Base-by-base conservation (phyloP, 2,113 vertebrate species). In the Danionella cerebrum region DNA sequence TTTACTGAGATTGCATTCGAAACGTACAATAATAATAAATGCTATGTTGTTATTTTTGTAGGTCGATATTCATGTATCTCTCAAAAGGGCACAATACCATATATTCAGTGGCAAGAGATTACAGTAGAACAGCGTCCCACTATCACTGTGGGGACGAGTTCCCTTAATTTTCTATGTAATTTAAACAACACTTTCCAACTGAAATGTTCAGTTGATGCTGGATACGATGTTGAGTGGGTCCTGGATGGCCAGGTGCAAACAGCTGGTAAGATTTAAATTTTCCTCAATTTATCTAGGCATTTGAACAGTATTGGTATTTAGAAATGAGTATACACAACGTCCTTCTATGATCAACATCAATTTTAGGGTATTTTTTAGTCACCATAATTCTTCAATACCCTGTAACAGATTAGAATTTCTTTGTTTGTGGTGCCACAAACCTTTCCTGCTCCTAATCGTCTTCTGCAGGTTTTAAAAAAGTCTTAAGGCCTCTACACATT, bases 11-110 rank as follows among this genome's bases (percentile, higher is more conserved):
- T 41, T 41, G 13, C n/a, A n/a, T 41, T 14, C 5, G 14, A 1
- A n/a, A 21, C 4, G 41, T 16, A 18, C 19, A 44, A 44, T 6
- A 9, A 6, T 6, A 6, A 33, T 2, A 6, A 33, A 33, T 33
- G 5, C 29, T 33, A 9, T 33, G 9, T 33, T 33, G 1, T 2
- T 33, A 6, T 33, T 33, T 33, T 33, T 33, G 29, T 33, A 87
- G 85, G 83, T 21, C 1, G 0, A 7, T 87, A 85, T 36, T 19
- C 71, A 50, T 87, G 84, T 22, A 70, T 18, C 39, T 33, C 79
- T 6, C 25, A 0, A 6, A 55, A 29, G 0, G 2, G 0, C 0
- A 11, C 0, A 6, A 4, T 85, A 3, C 1, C 19, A 1, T 73
- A 80, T 59, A 3, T 38, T 3, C 82, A 85, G 50, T 54, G 12